Conservation (phyloP, 1,140 invertebrate species). For the Drosophila lacertosa region DNA sequence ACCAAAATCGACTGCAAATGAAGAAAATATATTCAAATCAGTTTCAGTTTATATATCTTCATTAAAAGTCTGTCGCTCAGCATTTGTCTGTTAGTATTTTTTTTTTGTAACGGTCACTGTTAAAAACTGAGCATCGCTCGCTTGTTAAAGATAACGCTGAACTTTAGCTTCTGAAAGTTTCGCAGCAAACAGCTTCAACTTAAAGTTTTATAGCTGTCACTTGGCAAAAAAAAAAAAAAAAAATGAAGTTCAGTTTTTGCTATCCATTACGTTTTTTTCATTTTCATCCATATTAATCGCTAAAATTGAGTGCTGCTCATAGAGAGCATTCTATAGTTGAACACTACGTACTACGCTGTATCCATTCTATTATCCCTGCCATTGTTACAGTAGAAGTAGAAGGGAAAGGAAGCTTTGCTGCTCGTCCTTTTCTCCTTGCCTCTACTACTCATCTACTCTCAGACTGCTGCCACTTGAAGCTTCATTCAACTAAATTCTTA, state of each 20-base stretch:
- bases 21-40: too few species aligned
- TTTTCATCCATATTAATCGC: conserved; percentile 26
- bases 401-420: conserved; percentile 26
- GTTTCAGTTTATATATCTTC: too few species aligned
- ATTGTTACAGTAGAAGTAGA: too few species aligned
- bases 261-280: not conserved
- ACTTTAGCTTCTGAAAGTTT: conserved; percentile 1
- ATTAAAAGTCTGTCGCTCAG: too few species aligned
- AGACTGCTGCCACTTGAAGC: conserved; percentile 60
- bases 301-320: conserved; percentile 19
- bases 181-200: not conserved
- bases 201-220: conserved; percentile 1
- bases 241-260: conserved; percentile 1
- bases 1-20: too few species aligned
- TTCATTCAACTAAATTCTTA: conserved; percentile 76
- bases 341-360: conserved; percentile 24
- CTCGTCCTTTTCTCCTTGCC: not conserved
- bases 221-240: too few species aligned
- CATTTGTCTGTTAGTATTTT: not conserved
- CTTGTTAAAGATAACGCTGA: not conserved
- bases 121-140: not conserved
- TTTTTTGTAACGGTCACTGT: not conserved
- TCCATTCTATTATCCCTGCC: conserved; percentile 57
- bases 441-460: conserved; percentile 41
- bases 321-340: conserved; percentile 38